Percentiles rank a stretch among this genome's conserved stretches.
Evolutionary conservation across 1,140 invertebrate genomes (phyloP).

Genomic region (Sitobion miscanthi): DNA sequence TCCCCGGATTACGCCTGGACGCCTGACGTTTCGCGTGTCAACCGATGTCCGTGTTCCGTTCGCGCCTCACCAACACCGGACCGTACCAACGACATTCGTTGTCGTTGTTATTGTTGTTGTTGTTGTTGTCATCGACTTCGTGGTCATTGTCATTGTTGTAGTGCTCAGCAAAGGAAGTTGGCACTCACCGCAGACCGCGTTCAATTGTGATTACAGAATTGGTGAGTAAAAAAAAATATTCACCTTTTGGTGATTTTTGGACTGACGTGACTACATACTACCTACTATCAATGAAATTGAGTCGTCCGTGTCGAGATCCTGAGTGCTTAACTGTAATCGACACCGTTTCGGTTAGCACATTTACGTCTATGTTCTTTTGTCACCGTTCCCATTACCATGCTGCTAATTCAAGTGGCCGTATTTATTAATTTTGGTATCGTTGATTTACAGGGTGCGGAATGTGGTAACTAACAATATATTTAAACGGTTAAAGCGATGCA

Average conservation of each 20-base stretch:
- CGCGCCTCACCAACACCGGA: neutral
- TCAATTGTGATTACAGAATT: neutral
- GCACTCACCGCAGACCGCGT: neutral
- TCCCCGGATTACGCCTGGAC: neutral
- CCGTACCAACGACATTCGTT: neutral
- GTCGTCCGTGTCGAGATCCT: no score
- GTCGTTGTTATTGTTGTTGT: neutral
- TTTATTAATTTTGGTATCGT: neutral
- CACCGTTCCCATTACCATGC: neutral
- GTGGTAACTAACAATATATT: slow-evolving; percentile 14
- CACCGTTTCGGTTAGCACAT: neutral
- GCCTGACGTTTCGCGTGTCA: neutral
- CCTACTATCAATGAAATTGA: neutral
- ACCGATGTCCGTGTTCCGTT: neutral
- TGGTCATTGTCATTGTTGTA: neutral
- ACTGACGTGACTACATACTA: neutral
- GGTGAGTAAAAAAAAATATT: neutral
- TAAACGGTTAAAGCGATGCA: slow-evolving; percentile 58
- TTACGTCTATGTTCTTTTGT: neutral
- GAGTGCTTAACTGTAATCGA: neutral
- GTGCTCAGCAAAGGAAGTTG: neutral
- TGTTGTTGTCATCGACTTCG: neutral
- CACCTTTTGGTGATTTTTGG: neutral
- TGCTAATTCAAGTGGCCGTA: neutral
- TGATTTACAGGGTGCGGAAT: neutral